Base-by-base conservation (phyloP, 2,797 vertebrate genomes). In the Peromyscus attwateri region DNA sequence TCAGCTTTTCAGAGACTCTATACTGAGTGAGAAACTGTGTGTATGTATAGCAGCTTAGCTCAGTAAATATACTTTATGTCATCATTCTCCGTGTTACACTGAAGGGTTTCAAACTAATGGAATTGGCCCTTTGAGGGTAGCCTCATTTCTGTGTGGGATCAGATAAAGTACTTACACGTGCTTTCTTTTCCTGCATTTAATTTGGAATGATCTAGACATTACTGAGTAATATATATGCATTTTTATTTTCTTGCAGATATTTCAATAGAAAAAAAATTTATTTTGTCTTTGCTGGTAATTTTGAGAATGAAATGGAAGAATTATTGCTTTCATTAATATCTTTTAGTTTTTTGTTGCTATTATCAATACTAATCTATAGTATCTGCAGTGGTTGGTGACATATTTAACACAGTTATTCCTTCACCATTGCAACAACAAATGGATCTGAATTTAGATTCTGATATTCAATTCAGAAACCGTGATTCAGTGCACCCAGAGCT, bases 201-300 rank as follows among this genome's bases (percentile, higher is more conserved):
- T 97, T n/a, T 3, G 3, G 81, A 91, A 93, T 93, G 49, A 82
- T 19, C 60, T 85, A 40, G 66, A 91, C 31, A 66, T 68, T 71
- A 71, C 31, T 31, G 16, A 77, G 13, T 12, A 12, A 77, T 76
- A 19, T 1, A 73, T 71, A 60, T 29, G 14, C 62, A 68, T 89
- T 94, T 89, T 92, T 85, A 77, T 89, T 95, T 94, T 87, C 55
- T 79, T 77, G 9, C 19, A 40, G 46, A 19, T 82, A 96, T n/a
- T 70, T 80, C 49, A 16, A 17, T 55, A 80, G 75, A 46, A 94
- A 34, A 93, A 12, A 31, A 62, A 14, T 89, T 85, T 66, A n/a
- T 52, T 29, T 13, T 73, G 27, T 37, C 29, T 85, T 94, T n/a
- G 64, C 43, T 60, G 52, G 25, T 79, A 29, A 73, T 31, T 2